Percentiles rank a stretch among this genome's conserved stretches.
Conservation (phyloP, 1,140 invertebrate species). For the Penaeus chinensis region DNA sequence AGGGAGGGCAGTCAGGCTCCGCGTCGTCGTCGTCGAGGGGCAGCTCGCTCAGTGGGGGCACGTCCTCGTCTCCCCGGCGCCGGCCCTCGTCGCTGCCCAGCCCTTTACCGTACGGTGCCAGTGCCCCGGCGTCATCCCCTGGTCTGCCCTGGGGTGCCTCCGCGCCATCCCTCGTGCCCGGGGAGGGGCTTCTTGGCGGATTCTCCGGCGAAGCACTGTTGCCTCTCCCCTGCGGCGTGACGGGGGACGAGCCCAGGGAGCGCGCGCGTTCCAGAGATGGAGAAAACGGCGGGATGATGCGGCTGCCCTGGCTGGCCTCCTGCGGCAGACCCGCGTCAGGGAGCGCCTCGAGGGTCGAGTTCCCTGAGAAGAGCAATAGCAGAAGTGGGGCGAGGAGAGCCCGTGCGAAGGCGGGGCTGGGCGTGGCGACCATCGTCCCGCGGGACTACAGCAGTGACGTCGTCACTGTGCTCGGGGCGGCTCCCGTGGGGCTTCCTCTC, state of each 20-base stretch:
- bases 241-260: conserved; percentile 33
- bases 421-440: neutral
- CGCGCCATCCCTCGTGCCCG: neutral
- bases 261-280: conserved; percentile 39
- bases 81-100: conserved; percentile 11
- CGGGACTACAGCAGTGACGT: neutral
- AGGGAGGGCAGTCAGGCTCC: conserved; percentile 33
- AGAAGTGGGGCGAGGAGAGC: neutral
- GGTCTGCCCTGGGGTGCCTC: conserved; percentile 7
- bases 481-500: conserved; percentile 5
- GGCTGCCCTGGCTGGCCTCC: neutral
- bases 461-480: neutral
- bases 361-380: neutral
- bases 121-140: neutral
- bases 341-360: neutral
- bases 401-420: neutral
- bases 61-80: neutral
- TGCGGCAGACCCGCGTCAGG: neutral
- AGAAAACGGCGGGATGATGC: conserved; percentile 37
- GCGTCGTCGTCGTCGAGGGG: conserved; percentile 31
- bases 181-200: neutral
- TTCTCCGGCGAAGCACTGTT: neutral
- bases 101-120: conserved; percentile 22
- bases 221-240: conserved; percentile 28
- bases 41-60: conserved; percentile 24